phyloP scores from a whole-genome alignment of 2,113 vertebrate species.

The Agapornis roseicollis region DNA sequence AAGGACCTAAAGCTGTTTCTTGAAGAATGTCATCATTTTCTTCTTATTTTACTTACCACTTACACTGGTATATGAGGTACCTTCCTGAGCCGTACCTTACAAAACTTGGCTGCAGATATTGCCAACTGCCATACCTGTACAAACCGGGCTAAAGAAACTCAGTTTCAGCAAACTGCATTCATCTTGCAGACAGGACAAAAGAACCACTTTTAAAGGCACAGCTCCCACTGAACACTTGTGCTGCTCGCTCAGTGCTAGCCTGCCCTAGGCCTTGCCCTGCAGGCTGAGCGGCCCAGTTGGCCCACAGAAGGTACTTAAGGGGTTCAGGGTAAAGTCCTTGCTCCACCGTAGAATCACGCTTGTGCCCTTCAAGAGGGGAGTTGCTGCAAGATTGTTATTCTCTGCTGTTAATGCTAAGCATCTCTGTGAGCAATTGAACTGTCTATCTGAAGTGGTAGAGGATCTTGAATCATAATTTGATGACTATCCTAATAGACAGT shows the following conservation, averaged over 20 bases:
- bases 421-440: not conserved
- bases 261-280: not conserved
- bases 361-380: not conserved
- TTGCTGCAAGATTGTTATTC: not conserved
- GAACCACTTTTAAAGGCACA: not conserved
- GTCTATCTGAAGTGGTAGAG: not conserved
- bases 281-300: not conserved
- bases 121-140: slow-evolving; percentile 9
- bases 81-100: slow-evolving; percentile 58
- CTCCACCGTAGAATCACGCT: not conserved
- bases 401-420: not conserved
- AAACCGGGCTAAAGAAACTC: not conserved
- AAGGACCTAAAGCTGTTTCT: slow-evolving; percentile 81
- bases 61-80: slow-evolving; percentile 68
- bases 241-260: not conserved
- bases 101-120: slow-evolving; percentile 53
- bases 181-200: slow-evolving; percentile 57
- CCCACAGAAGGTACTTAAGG: not conserved
- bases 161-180: slow-evolving; percentile 18
- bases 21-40: slow-evolving; percentile 81
- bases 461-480: not conserved
- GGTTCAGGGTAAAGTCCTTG: not conserved
- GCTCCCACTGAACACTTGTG: not conserved
- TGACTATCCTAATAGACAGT: not conserved
- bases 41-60: slow-evolving; percentile 78